Evolutionary conservation across 2,797 vertebrate species (phyloP).

Genomic region (Coracias cyanogaster): DNA sequence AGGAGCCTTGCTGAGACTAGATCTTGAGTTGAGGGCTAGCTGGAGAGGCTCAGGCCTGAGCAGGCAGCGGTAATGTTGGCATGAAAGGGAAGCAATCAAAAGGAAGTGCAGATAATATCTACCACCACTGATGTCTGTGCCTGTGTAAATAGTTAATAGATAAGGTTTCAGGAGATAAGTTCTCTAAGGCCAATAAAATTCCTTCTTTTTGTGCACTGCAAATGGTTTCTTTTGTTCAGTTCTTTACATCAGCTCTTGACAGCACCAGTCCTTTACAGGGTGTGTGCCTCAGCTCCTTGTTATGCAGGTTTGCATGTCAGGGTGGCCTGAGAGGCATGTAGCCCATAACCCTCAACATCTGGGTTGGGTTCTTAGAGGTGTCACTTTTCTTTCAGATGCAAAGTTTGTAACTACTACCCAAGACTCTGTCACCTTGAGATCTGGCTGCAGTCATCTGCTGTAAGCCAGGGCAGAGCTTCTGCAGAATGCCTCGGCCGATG

Average conservation of each 20-base stretch:
- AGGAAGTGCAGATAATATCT: slow-evolving; percentile 16
- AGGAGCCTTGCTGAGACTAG: background rate
- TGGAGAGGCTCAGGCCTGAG: background rate
- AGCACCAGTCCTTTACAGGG: background rate
- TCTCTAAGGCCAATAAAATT: background rate
- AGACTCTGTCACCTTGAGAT: background rate
- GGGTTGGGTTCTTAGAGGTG: background rate
- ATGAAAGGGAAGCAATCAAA: background rate
- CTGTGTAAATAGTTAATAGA: background rate
- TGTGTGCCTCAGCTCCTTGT: background rate
- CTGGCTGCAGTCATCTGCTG: background rate
- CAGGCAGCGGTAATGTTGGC: background rate
- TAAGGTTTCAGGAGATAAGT: background rate
- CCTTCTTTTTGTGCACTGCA: background rate
- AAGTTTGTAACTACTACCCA: background rate
- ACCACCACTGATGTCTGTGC: background rate
- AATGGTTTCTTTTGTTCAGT: background rate
- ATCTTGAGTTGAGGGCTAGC: background rate
- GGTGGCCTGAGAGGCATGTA: background rate
- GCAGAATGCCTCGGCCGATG: background rate
- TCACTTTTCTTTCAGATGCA: background rate
- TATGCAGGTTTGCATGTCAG: background rate
- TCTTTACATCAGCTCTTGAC: background rate
- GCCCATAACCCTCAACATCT: background rate
- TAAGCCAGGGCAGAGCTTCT: background rate